Evolutionary conservation across 30 jellyfish, hydroid and myxozoan genomes (phyloP), one percentile per base, ranked within the genome.

Genomic region (Pseudorhiza aurosa): DNA sequence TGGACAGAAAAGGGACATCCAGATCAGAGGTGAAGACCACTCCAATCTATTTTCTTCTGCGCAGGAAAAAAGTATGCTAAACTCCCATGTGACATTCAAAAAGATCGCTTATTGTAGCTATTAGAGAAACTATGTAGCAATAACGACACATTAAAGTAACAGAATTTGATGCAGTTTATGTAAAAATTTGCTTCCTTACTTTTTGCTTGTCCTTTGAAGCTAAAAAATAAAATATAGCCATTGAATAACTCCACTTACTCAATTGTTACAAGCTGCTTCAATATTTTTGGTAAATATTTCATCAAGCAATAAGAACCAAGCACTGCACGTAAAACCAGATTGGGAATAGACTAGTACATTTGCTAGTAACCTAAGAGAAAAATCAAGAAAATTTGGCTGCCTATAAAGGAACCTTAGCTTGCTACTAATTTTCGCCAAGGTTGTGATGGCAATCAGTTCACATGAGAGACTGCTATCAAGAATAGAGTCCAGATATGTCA

Each of bases 191-290:
- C n/a, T n/a, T n/a, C n/a, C 69, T 28, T 80, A 80, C 91, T 64
- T 80, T 65, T 80, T 80, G 68, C 49, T 80, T 50, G 77, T 63
- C 32, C 91, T 80, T 67, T 80, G 91, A 67, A 65, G 21, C 91
- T 80, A 73, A 33, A 73, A 73, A 25, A 12, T 24, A 53, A 55
- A 30, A 73, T n/a, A n/a, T n/a, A n/a, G n/a, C n/a, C n/a, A n/a
- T n/a, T n/a, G n/a, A n/a, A n/a, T n/a, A n/a, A n/a, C n/a, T n/a
- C n/a, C n/a, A n/a, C n/a, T n/a, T n/a, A n/a, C n/a, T n/a, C n/a
- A n/a, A n/a, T 56, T 56, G 18, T 50, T 50, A 5, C 6, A 39
- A 25, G 70, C 70, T 56, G 70, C 25, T 31, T 56, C 39, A 56
- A 25, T 7, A n/a, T 31, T 56, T 56, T 56, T 56, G 70, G 70